Evolutionary conservation across 1,140 invertebrate species (phyloP).

Genomic region (Apis cerana): DNA sequence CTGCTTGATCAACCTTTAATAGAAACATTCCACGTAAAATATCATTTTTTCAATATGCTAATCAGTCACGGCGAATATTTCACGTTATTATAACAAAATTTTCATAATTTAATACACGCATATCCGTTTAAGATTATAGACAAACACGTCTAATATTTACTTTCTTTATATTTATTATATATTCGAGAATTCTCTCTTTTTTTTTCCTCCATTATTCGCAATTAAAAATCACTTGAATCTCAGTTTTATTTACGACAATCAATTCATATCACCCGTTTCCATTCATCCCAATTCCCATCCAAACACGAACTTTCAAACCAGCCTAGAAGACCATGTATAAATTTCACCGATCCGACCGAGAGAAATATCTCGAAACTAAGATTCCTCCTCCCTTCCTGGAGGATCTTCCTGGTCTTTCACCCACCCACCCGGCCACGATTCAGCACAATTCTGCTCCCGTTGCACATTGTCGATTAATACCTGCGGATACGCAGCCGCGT

Average conservation of each 20-base stretch:
- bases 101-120: not conserved
- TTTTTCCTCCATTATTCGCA: too few relatives aligned
- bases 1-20: not conserved
- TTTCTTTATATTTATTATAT: not conserved
- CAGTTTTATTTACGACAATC: too few relatives aligned
- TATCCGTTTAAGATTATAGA: not conserved
- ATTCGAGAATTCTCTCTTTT: too few relatives aligned
- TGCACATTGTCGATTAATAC: constrained; percentile 70
- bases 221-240: too few relatives aligned
- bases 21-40: not conserved
- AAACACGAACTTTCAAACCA: too few relatives aligned
- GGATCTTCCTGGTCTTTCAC: not conserved
- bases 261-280: too few relatives aligned
- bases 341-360: too few relatives aligned
- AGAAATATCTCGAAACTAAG: too few relatives aligned
- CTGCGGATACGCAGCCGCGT: constrained; percentile 67
- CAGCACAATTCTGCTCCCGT: constrained; percentile 31
- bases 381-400: not conserved
- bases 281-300: too few relatives aligned
- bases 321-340: too few relatives aligned
- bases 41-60: not conserved
- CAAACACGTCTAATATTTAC: not conserved
- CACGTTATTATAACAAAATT: not conserved
- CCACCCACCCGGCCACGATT: not conserved
- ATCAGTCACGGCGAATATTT: not conserved